Base-by-base conservation (phyloP, 2,797 vertebrate species). In the Graptemys geographica region DNA sequence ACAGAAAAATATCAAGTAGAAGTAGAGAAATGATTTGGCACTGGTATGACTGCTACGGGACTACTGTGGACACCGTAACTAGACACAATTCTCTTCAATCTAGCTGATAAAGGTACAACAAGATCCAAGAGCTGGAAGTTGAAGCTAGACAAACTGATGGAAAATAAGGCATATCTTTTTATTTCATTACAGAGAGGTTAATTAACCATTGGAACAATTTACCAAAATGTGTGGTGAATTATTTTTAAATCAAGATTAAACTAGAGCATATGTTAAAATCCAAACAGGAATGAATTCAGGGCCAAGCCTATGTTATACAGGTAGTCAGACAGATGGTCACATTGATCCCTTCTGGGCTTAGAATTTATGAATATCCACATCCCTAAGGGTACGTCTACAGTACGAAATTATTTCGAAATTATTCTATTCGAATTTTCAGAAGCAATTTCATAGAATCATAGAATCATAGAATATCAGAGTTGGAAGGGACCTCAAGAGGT, bases 31-130 rank as follows among this genome's bases (percentile, higher is more conserved):
- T 93, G 37, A 83, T 78, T 52, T 62, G 41, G 90, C 51, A 41
- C 49, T n/a, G 69, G 6, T 21, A 12, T 53, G 80, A 80, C 21
- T 62, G 82, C 62, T 93, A 11, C 15, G 23, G 19, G 10, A 57
- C 5, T 57, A 57, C 56, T 12, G 25, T 28, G 59, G 52, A 84
- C 2, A 72, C 8, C 0, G 0, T 6, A 49, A 23, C 21, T 3
- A 74, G 52, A 6, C 11, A 10, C 2, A 10, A 1, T 10, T 6
- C 4, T 69, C 62, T 69, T 69, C 33, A 69, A 37, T 69, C 62
- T 37, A 69, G 33, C 16, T 69, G 62, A 69, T 69, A 69, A 69
- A 37, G 62, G 33, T 69, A 69, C 62, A 69, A n/a, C 33, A 69
- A n/a, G 16, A n/a, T 69, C 33, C 62, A n/a, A 37, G 33, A 18